Conservation (phyloP, 2,113 vertebrate species). For the Syrrhaptes paradoxus region DNA sequence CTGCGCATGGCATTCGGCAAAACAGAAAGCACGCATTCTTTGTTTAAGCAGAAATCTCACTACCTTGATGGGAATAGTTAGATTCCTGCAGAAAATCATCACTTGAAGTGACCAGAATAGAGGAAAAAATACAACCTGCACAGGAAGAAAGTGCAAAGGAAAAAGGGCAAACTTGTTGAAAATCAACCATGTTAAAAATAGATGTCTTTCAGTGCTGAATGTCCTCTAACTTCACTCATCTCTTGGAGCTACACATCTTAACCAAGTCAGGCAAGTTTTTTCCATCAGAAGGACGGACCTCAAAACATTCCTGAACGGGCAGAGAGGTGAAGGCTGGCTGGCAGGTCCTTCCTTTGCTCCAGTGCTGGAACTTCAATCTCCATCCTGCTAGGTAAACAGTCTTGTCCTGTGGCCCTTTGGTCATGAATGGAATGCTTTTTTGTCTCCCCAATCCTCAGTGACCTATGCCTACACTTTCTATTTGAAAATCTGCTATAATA, state of each 20-base stretch:
- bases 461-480: neutral
- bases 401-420: neutral
- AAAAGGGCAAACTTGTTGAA: neutral
- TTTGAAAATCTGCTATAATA: neutral
- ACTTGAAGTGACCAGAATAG: neutral
- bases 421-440: neutral
- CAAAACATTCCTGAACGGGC: accelerated
- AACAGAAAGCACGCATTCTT: neutral
- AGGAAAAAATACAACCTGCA: neutral
- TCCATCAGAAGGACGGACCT: neutral
- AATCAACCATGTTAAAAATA: neutral
- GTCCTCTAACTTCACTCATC: neutral
- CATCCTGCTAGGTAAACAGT: neutral
- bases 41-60: neutral
- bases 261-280: neutral
- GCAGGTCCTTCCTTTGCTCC: neutral
- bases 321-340: neutral
- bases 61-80: neutral
- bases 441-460: neutral
- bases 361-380: neutral
- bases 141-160: neutral
- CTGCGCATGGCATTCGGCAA: neutral
- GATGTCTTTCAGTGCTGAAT: neutral
- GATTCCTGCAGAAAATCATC: accelerated
- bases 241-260: neutral